Evolutionary conservation across 2,888 invertebrate genomes (phyloP).

Genomic region (Erebia aethiops): DNA sequence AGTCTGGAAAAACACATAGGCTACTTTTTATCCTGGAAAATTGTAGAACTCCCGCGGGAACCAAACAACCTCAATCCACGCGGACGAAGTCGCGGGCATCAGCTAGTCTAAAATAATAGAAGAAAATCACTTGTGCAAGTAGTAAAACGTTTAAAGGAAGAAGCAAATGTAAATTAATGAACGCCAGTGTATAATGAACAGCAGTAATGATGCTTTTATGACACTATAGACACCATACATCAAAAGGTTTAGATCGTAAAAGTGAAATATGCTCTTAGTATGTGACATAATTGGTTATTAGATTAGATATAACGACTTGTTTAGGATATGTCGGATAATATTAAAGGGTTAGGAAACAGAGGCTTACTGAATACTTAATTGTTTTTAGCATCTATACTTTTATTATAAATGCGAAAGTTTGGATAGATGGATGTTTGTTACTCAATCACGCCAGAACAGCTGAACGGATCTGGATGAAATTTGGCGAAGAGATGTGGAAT

Average conservation of each 20-base stretch:
- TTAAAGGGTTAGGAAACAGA: not conserved
- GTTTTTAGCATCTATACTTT: not conserved
- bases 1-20: too few relatives aligned
- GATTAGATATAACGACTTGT: conserved; percentile 12
- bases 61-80: too few relatives aligned
- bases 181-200: conserved; percentile 17
- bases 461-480: too few relatives aligned
- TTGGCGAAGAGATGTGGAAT: too few relatives aligned
- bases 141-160: not conserved
- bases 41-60: too few relatives aligned
- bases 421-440: too few relatives aligned
- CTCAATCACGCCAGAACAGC: too few relatives aligned
- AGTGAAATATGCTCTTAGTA: conserved; percentile 24
- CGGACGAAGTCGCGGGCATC: too few relatives aligned
- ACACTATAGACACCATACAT: conserved; percentile 24
- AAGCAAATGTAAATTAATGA: conserved; percentile 25
- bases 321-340: not conserved
- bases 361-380: not conserved
- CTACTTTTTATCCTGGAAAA: too few relatives aligned
- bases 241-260: conserved; percentile 28
- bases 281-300: conserved; percentile 28
- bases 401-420: too few relatives aligned
- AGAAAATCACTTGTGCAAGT: not conserved
- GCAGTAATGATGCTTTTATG: conserved; percentile 28
- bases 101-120: too few relatives aligned